Conservation (phyloP, 2,888 invertebrate genomes). For the Aphidoletes aphidimyza region DNA sequence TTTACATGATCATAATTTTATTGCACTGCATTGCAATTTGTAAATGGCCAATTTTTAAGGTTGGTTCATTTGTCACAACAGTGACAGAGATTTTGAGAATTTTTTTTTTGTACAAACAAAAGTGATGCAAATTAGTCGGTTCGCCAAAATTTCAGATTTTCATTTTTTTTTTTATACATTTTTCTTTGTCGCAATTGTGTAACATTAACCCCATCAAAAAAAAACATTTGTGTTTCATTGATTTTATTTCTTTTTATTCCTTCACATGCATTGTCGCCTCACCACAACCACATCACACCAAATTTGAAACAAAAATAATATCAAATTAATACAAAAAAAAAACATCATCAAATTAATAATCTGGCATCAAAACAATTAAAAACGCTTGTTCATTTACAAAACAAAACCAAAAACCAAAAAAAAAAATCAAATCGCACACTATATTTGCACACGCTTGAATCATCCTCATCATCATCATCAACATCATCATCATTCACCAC, state of each 20-base stretch:
- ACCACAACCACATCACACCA: not conserved
- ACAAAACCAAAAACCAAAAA: not conserved
- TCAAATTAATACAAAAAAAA: too few relatives aligned
- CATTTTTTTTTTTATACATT: too few relatives aligned
- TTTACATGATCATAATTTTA: too few relatives aligned
- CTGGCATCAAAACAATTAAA: conserved; percentile 37
- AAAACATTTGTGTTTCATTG: conserved; percentile 21
- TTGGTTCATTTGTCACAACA: too few relatives aligned
- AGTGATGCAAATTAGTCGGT: not conserved
- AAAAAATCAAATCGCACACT: not conserved
- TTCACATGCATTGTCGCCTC: conserved; percentile 36
- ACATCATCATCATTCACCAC: not conserved
- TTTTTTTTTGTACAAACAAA: not conserved
- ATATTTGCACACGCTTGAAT: conserved; percentile 12
- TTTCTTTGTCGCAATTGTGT: conserved; percentile 1
- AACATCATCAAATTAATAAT: conserved; percentile 34
- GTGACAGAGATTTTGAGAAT: too few relatives aligned
- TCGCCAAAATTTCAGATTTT: too few relatives aligned
- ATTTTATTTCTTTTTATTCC: conserved; percentile 36
- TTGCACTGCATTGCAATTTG: too few relatives aligned
- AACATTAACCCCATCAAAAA: conserved; percentile 7
- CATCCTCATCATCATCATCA: not conserved
- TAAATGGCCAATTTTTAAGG: too few relatives aligned
- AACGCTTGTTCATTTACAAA: not conserved
- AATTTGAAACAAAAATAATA: too few relatives aligned